A percentile compares a stretch with the other conserved stretches of the same genome.
Conservation (phyloP, 1,140 invertebrate genomes). For the Tetraneura akinire region DNA sequence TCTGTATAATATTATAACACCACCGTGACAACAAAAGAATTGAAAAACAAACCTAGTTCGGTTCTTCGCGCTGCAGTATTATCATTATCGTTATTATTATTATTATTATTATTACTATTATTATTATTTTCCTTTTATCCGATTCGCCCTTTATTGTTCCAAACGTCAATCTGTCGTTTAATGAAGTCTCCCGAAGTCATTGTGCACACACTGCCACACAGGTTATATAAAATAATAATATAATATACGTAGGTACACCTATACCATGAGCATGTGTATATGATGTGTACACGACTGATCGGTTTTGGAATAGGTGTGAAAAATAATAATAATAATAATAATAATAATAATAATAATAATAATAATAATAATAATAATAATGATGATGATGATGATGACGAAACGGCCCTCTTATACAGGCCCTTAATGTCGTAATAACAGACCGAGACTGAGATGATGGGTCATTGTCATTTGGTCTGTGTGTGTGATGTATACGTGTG, state of each 20-base stretch:
- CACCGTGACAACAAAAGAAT: conserved; percentile 38
- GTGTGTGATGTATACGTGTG: conserved; percentile 14
- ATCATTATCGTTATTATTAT: not conserved
- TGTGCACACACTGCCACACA: conserved; percentile 11
- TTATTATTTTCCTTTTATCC: conserved; percentile 19
- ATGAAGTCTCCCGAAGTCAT: conserved; percentile 51
- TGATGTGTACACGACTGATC: conserved; percentile 14
- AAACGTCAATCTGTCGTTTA: conserved; percentile 51
- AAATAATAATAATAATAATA: conserved; percentile 38
- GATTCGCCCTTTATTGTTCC: conserved; percentile 47
- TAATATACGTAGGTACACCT: too few species aligned
- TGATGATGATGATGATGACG: conserved; percentile 24
- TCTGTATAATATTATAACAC: too few species aligned
- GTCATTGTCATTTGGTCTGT: conserved; percentile 37
- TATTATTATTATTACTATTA: too few species aligned
- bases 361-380: conserved; percentile 36
- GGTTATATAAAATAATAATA: too few species aligned
- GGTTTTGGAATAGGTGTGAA: conserved; percentile 51
- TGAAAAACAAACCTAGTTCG: conserved; percentile 40
- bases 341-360: conserved; percentile 44
- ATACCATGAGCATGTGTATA: not conserved
- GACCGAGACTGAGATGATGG: conserved; percentile 46
- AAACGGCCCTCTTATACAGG: conserved; percentile 48
- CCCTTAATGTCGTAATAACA: conserved; percentile 51
- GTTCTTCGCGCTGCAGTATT: not conserved